Conservation (phyloP, 2,888 invertebrate genomes). For the Galeopsomyia nigrocyanea region DNA sequence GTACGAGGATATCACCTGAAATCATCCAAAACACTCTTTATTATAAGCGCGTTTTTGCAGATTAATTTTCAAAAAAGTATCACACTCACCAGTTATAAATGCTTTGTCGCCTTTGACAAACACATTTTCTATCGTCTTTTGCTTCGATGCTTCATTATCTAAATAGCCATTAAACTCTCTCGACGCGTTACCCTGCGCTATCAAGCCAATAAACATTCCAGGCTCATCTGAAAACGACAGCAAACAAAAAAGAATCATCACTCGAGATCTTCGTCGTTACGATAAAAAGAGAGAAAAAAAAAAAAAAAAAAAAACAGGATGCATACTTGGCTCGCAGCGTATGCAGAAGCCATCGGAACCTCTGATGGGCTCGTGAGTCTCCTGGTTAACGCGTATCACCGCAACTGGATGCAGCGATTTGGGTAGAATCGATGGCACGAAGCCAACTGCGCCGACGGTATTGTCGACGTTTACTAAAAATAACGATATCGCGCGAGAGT, state of each 20-base stretch:
- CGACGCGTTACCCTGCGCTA: slow-evolving; percentile 75
- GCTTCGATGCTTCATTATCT: slow-evolving; percentile 74
- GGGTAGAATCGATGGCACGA: slow-evolving; percentile 71
- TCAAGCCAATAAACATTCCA: slow-evolving; percentile 87
- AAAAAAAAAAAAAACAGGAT: not conserved
- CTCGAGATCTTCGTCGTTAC: not conserved
- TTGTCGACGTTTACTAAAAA: slow-evolving; percentile 76
- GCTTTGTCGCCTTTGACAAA: slow-evolving; percentile 77
- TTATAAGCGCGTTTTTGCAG: too few species aligned
- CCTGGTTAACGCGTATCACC: slow-evolving; percentile 89
- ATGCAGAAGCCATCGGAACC: slow-evolving; percentile 87
- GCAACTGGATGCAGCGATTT: slow-evolving; percentile 88
- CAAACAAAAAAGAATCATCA: not conserved
- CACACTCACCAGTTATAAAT: slow-evolving; percentile 72
- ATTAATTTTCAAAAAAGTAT: not conserved
- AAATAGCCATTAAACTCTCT: slow-evolving; percentile 81
- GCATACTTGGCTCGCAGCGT: slow-evolving; percentile 59
- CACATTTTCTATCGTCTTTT: slow-evolving; percentile 76
- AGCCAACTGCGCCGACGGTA: slow-evolving; percentile 78
- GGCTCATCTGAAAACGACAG: slow-evolving; percentile 77
- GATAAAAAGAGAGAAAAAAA: too few species aligned
- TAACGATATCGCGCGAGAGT: not conserved
- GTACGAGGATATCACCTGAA: slow-evolving; percentile 73
- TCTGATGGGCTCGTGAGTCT: slow-evolving; percentile 89
- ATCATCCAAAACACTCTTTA: slow-evolving; percentile 4